phyloP scores from a whole-genome alignment of 2,888 invertebrate genomes.

The Iphiclides podalirius region DNA sequence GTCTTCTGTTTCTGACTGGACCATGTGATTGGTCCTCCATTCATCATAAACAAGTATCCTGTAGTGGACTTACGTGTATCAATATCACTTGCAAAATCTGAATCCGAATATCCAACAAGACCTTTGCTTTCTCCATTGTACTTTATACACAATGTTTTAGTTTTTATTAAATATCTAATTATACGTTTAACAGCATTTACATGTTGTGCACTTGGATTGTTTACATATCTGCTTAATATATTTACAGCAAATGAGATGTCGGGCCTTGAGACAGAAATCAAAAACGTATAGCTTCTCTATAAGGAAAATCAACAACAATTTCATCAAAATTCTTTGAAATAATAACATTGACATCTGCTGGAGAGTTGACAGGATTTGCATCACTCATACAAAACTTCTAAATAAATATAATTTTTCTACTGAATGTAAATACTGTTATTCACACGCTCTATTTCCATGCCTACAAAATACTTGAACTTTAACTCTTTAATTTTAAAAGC shows the following conservation, averaged over 20 bases:
- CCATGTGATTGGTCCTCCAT: constrained; percentile 35
- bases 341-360: constrained; percentile 23
- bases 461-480: constrained; percentile 29
- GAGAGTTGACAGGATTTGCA: constrained; percentile 25
- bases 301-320: constrained; percentile 24
- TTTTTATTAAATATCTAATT: background rate
- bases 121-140: background rate
- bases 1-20: constrained; percentile 30
- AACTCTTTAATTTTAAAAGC: constrained; percentile 22
- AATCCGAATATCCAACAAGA: constrained; percentile 24
- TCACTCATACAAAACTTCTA: constrained; percentile 31
- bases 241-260: constrained; percentile 27
- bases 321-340: constrained; percentile 12
- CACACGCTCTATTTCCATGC: too few relatives aligned
- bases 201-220: constrained; percentile 18
- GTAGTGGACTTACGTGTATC: constrained; percentile 34
- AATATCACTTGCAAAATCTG: constrained; percentile 32
- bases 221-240: constrained; percentile 31
- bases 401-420: constrained; percentile 31
- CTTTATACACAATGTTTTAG: constrained; percentile 1
- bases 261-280: constrained; percentile 29
- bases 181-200: background rate
- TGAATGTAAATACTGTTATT: constrained; percentile 27
- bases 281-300: constrained; percentile 29
- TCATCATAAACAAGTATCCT: constrained; percentile 34